Evolutionary conservation across 2,888 invertebrate species (phyloP).

Genomic region (Drosophila macrothrix): DNA sequence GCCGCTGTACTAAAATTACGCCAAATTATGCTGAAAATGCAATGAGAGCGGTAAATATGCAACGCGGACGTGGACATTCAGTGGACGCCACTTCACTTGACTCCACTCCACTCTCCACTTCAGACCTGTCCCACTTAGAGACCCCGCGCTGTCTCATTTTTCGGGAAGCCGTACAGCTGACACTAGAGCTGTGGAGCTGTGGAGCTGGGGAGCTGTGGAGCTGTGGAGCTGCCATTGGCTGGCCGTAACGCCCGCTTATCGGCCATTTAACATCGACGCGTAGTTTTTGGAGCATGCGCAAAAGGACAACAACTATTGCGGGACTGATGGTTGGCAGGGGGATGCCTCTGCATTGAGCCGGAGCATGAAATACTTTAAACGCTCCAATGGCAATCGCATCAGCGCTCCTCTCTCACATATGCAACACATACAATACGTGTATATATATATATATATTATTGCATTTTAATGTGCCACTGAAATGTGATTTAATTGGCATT

Average conservation of each 20-base stretch:
- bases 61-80: conserved; percentile 34
- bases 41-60: conserved; percentile 68
- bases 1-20: conserved; percentile 68
- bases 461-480: conserved; percentile 81
- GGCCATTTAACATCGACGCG: conserved; percentile 56
- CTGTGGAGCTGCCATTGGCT: conserved; percentile 58
- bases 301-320: conserved; percentile 50
- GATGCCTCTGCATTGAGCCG: conserved; percentile 30
- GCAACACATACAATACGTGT: conserved; percentile 23
- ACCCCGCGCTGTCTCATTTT: conserved; percentile 27
- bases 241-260: conserved; percentile 56
- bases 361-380: conserved; percentile 72
- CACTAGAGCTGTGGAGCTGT: conserved; percentile 12
- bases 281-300: conserved; percentile 66
- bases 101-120: background rate
- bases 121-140: background rate
- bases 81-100: background rate
- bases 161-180: conserved; percentile 57
- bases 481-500: conserved; percentile 80
- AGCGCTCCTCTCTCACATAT: conserved; percentile 15
- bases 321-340: background rate
- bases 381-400: conserved; percentile 56
- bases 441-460: conserved; percentile 58
- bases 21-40: conserved; percentile 81
- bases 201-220: conserved; percentile 33